Evolutionary conservation across 2,113 vertebrate genomes (phyloP), one percentile per base, ranked within the genome.

Genomic region (Etheostoma spectabile): DNA sequence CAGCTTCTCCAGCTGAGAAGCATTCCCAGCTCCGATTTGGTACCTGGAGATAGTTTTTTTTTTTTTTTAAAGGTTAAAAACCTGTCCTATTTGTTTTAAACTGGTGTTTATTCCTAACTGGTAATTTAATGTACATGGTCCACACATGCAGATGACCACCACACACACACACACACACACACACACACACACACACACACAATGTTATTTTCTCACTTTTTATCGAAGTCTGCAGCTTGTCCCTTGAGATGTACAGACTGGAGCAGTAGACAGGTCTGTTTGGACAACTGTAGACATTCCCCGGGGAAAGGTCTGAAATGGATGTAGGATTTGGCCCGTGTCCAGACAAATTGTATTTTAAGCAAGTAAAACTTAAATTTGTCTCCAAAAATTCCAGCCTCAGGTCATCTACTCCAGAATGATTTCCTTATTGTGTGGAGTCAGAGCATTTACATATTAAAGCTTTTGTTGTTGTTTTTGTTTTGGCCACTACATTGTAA

Each of bases 251-350:
- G 80, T 52, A 16, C 35, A 33, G 76, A 74, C 64, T 62, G 33
- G 42, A 78, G 59, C 46, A 67, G 66, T 49, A 70, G 78, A 84
- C 75, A 22, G 63, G 55, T 91, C 86, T 91, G 74, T 89, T 92
- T 90, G 85, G 83, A 87, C 86, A 82, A 82, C 70, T 79, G 51
- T 24, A 71, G 72, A 86, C 79, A 75, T 88, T 86, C 64, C 69
- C 46, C 85, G 68, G 74, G 77, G 85, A 85, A 92, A 83, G 73
- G 64, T 74, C 71, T 66, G 52, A 86, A 87, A 86, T 90, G 77
- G 88, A 94, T 90, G 89, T 93, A 90, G 89, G 89, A 91, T 88
- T 91, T 94, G 93, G 92, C 89, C 56, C 2, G 33, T n/a, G 53
- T 88, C 87, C 90, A 93, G 86, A 64, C 56, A 49, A 76, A 60